Conservation (phyloP, 1,140 invertebrate genomes). For the Argopecten irradians region DNA sequence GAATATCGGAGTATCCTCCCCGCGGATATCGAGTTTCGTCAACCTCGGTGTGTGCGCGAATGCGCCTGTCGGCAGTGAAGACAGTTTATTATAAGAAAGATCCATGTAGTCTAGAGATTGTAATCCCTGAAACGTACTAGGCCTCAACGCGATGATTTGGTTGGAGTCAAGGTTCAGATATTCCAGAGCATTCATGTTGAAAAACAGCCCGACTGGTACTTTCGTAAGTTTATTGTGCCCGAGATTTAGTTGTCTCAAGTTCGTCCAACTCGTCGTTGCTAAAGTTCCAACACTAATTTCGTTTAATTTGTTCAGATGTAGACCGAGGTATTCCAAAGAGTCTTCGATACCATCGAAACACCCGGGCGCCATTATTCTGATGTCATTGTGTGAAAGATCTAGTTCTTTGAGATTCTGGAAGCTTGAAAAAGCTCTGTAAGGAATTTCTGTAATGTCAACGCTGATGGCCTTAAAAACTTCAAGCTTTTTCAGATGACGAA, state of each 20-base stretch:
- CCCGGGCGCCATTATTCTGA: slow-evolving; percentile 33
- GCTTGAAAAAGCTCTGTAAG: slow-evolving; percentile 40
- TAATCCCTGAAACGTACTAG: slow-evolving; percentile 39
- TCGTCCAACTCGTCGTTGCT: slow-evolving; percentile 32
- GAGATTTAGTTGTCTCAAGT: slow-evolving; percentile 46
- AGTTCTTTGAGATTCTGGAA: slow-evolving; percentile 47
- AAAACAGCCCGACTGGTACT: slow-evolving; percentile 46
- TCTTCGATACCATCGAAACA: slow-evolving; percentile 47
- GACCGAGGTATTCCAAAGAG: slow-evolving; percentile 38
- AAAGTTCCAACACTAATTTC: slow-evolving; percentile 42
- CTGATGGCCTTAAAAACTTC: slow-evolving; percentile 39
- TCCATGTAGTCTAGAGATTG: slow-evolving; percentile 44
- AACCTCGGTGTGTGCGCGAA: slow-evolving; percentile 32
- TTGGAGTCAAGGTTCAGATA: slow-evolving; percentile 49
- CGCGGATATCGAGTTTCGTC: slow-evolving; percentile 40
- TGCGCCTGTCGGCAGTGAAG: slow-evolving; percentile 30
- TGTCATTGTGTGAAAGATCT: slow-evolving; percentile 48
- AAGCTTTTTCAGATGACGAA: slow-evolving; percentile 33
- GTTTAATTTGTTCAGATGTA: slow-evolving; percentile 48
- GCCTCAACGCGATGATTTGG: slow-evolving; percentile 25
- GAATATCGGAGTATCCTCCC: slow-evolving; percentile 38
- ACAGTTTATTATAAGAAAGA: slow-evolving; percentile 43
- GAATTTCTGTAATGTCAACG: slow-evolving; percentile 39
- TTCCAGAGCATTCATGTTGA: slow-evolving; percentile 42
- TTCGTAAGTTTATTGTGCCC: slow-evolving; percentile 47